phyloP scores from a whole-genome alignment of 2,797 vertebrate species.

The Hapalemur alaotrensis region DNA sequence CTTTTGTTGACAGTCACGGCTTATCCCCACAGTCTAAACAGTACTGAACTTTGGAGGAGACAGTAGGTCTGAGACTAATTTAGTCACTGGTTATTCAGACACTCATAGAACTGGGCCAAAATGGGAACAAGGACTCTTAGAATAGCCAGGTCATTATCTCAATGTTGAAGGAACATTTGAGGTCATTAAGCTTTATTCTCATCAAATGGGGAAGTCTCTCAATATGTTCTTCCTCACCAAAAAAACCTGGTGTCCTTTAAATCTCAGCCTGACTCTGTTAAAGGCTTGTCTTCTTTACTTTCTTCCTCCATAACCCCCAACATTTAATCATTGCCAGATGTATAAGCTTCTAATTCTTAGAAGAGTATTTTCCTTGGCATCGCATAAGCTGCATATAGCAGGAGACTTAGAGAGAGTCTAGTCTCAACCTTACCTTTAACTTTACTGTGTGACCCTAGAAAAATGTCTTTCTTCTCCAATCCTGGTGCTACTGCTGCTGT shows the following conservation, averaged over 20 bases:
- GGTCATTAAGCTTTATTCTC: not conserved
- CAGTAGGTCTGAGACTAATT: not conserved
- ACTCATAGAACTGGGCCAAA: not conserved
- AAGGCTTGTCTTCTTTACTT: not conserved
- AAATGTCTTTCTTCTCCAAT: not conserved
- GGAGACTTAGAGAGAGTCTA: not conserved
- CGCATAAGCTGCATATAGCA: not conserved
- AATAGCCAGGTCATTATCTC: not conserved
- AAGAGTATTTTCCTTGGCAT: not conserved
- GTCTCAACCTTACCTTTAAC: not conserved
- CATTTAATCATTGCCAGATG: not conserved
- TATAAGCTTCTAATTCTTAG: not conserved
- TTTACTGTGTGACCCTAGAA: not conserved
- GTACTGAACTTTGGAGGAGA: not conserved
- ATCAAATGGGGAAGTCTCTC: not conserved
- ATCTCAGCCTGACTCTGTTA: not conserved
- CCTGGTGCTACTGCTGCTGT: not conserved
- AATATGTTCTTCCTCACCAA: not conserved
- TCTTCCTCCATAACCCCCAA: not conserved
- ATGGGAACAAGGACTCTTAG: not conserved
- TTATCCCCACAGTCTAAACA: not conserved
- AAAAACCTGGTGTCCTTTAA: not conserved
- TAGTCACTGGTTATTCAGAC: not conserved
- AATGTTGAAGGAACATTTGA: not conserved
- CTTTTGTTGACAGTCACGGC: not conserved